phyloP scores from a whole-genome alignment of 2,797 vertebrate species.

The Neosalanx taihuensis region DNA sequence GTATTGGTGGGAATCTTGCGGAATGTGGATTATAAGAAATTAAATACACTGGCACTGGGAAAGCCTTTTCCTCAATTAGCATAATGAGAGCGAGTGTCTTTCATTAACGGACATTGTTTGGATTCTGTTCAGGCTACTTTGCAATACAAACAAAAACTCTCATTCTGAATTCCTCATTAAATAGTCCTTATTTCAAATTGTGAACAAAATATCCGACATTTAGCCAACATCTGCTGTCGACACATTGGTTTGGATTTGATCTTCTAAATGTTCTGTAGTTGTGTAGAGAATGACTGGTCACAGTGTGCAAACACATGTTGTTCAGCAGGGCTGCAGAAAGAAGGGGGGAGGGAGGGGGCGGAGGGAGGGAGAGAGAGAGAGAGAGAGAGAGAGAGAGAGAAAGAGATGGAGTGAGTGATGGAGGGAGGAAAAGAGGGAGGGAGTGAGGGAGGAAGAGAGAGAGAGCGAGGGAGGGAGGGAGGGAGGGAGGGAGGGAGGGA shows the following conservation, averaged over 20 bases:
- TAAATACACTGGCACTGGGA: not conserved
- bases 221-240: too few species aligned
- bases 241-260: too few species aligned
- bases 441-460: too few species aligned
- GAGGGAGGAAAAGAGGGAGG: too few species aligned
- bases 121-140: not conserved
- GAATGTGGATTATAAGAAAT: not conserved
- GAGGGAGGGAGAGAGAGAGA: too few species aligned
- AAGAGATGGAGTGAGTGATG: too few species aligned
- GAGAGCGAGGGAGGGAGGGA: too few species aligned
- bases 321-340: not conserved
- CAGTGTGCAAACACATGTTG: not conserved
- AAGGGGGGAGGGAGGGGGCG: not conserved
- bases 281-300: not conserved
- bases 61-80: not conserved
- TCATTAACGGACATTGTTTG: not conserved
- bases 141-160: not conserved
- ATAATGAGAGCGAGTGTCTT: not conserved
- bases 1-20: slow-evolving; percentile 3
- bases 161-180: not conserved
- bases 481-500: too few species aligned
- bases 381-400: too few species aligned
- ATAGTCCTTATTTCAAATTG: not conserved
- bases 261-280: not conserved
- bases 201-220: not conserved